Base-by-base conservation (phyloP, 2,888 invertebrate genomes). In the Acholoe squamosa region DNA sequence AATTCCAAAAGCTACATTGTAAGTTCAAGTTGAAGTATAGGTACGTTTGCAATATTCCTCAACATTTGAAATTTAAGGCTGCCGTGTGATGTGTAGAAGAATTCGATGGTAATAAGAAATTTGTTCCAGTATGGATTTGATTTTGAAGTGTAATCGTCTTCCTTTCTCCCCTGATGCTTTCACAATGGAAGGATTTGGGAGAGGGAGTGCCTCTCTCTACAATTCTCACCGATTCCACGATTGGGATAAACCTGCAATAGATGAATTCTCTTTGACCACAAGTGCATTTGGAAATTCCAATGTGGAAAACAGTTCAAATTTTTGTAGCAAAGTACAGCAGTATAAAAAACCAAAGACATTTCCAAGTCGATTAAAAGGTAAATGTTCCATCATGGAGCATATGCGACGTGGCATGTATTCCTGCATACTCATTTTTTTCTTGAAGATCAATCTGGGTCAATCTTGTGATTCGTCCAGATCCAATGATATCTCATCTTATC, bases 141-240 rank as follows among this genome's bases (percentile, higher is more conserved):
- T n/a, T n/a, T 43, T 43, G 43, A 43, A 43, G 5, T 43, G 3
- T 7, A 43, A 34, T 28, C 19, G 25, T 77, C 5, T 33, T 10
- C 25, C 3, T 28, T 34, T 34, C 28, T 3, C 86, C 89, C 31
- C 33, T 25, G 33, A 0, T 94, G 94, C 91, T n/a, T 61, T n/a
- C 61, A n/a, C 61, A 3, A n/a, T n/a, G 19, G 61, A 61, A 61
- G 61, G 61, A 61, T 61, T 61, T 61, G 61, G 61, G n/a, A 61
- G 61, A 61, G n/a, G 61, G 19, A 61, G n/a, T 61, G n/a, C n/a
- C 19, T 61, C 61, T n/a, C 12, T 14, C 22, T 61, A n/a, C 22
- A 61, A 61, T 19, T 54, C 54, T 54, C 19, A 10, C 10, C 10
- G 54, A 14, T 54, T 14, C 54, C 54, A 54, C 61, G 61, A 61